phyloP scores from a whole-genome alignment of 53 echinoderm and acorn worm genomes.

The Mesocentrotus franciscanus region DNA sequence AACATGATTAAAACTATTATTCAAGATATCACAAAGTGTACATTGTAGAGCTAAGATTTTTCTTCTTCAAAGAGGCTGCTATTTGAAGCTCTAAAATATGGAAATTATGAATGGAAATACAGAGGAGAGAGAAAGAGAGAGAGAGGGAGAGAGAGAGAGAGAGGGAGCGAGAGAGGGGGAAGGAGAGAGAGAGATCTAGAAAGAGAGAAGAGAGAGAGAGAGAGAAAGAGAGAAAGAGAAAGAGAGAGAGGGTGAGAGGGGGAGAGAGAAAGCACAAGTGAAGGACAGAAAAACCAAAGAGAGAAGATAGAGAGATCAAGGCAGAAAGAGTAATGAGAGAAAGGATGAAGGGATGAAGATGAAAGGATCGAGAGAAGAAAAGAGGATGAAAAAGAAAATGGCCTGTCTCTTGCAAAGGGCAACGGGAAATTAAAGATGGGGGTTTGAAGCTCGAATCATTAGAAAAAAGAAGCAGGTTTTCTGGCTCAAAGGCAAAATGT shows the following conservation, averaged over 20 bases:
- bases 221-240: too few species aligned
- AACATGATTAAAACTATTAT: background rate
- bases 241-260: background rate
- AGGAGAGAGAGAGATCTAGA: too few species aligned
- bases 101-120: background rate
- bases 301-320: too few species aligned
- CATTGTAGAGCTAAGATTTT: background rate
- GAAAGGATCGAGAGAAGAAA: too few species aligned
- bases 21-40: background rate
- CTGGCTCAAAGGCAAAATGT: constrained; percentile 52
- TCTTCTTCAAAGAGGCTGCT: background rate
- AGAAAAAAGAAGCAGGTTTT: constrained; percentile 32
- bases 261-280: background rate
- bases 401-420: constrained; percentile 33
- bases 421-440: constrained; percentile 60
- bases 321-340: background rate
- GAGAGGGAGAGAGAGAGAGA: too few species aligned
- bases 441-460: constrained; percentile 40
- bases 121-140: too few species aligned
- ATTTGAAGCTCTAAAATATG: background rate
- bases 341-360: background rate
- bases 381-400: constrained; percentile 7
- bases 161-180: background rate
- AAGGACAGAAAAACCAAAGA: too few species aligned
- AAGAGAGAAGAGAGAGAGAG: too few species aligned